Conservation (phyloP, 2,113 vertebrate species). For the Anas platyrhynchos region DNA sequence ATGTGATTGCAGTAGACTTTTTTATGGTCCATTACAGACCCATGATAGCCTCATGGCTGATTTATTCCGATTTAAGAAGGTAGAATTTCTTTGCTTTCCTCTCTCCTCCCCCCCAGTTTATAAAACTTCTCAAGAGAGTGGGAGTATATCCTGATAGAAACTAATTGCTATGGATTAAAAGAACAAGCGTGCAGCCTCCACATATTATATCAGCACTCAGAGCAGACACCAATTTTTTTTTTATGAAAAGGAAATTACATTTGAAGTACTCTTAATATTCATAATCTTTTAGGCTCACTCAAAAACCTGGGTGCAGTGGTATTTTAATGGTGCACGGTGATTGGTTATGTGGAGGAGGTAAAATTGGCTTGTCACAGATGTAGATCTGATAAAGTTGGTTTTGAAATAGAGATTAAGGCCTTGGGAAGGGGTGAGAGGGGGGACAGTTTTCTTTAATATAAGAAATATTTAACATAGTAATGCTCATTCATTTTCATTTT, state of each 20-base stretch:
- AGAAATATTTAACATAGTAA: background rate
- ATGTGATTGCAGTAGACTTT: background rate
- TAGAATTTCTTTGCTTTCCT: background rate
- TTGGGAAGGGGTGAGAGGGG: background rate
- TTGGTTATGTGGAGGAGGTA: conserved; percentile 42
- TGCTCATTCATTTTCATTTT: conserved; percentile 27
- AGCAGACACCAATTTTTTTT: conserved; percentile 36
- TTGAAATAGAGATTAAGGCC: conserved; percentile 30
- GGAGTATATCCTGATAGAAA: conserved; percentile 51
- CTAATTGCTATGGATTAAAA: conserved; percentile 53
- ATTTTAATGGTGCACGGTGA: conserved; percentile 7
- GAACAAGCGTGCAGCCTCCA: conserved; percentile 57
- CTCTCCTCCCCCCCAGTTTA: background rate
- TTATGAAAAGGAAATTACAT: conserved; percentile 53
- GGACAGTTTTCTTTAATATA: background rate
- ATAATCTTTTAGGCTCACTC: conserved; percentile 17
- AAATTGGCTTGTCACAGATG: conserved; percentile 49
- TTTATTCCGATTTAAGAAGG: background rate
- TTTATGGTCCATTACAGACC: background rate
- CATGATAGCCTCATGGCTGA: background rate
- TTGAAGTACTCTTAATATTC: conserved; percentile 48
- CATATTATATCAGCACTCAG: conserved; percentile 41
- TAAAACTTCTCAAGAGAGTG: conserved; percentile 42
- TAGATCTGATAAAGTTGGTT: conserved; percentile 44
- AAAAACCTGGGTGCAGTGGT: background rate